phyloP scores from a whole-genome alignment of 2,113 vertebrate genomes.

The Zingel zingel region DNA sequence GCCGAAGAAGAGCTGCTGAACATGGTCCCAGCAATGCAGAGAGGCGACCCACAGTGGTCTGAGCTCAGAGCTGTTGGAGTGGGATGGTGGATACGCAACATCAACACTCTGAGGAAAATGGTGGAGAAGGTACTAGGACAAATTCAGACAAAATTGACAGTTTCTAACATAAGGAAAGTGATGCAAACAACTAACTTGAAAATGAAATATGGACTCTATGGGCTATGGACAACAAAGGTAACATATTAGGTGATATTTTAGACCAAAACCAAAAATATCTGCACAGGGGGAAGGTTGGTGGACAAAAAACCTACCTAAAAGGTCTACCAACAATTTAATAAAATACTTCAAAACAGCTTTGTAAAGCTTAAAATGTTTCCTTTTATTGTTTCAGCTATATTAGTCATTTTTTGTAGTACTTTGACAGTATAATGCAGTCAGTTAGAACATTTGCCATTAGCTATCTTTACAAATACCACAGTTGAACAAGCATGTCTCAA shows the following conservation, averaged over 20 bases:
- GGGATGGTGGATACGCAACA: slow-evolving; percentile 99
- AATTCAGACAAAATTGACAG: not conserved
- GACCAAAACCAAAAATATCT: not conserved
- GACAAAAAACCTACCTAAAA: not conserved
- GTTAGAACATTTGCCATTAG: no score
- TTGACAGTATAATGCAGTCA: no score
- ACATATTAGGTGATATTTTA: not conserved
- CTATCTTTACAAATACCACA: no score
- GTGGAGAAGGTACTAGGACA: slow-evolving; percentile 92
- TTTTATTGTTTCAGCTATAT: no score
- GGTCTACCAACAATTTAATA: no score
- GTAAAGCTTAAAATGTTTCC: no score
- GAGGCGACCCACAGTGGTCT: slow-evolving; percentile 97
- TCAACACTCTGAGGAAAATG: slow-evolving; percentile 95
- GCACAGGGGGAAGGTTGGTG: not conserved
- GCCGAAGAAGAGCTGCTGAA: slow-evolving; percentile 97
- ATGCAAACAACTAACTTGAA: not conserved
- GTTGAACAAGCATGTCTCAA: no score
- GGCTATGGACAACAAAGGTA: no score
- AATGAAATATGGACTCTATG: not conserved
- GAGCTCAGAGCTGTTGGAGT: slow-evolving; percentile 95
- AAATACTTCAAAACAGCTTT: no score
- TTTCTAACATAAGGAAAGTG: not conserved
- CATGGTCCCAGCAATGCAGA: slow-evolving; percentile 98
- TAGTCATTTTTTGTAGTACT: no score